Evolutionary conservation across 2,888 invertebrate genomes (phyloP), one percentile per base, ranked within the genome.

Genomic region (Epsilonema sp.): DNA sequence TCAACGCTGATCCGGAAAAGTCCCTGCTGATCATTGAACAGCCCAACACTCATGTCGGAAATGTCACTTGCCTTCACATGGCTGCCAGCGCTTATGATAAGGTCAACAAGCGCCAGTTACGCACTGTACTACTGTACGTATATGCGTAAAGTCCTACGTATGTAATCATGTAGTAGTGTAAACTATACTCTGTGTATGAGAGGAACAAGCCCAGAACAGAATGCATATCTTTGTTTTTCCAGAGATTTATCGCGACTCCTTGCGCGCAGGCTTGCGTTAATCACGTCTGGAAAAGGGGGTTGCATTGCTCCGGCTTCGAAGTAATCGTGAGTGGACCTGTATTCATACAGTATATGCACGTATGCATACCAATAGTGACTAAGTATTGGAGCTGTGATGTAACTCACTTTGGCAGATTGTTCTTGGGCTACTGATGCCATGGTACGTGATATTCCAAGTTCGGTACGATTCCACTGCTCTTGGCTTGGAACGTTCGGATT

Each of bases 11-110:
- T 52, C 61, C 59, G 11, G 59, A 61, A 40, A 67, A 66, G 50
- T 64, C 68, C 16, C 58, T 61, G 54, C 58, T 62, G 55, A 55
- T 68, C 50, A 58, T 66, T 11, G 64, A 66, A 50, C 56, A 60
- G 5, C 55, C 62, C 37, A 62, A 63, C 31, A 56, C 58, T 1
- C 55, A 55, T 20, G 67, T 65, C 64, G 65, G 65, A 44, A 54
- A 62, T 26, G 53, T 64, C 55, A 63, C 61, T 37, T 62, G 64
- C 48, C 52, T 67, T 42, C 62, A 67, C 50, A 55, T 68, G 51
- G 67, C 67, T 24, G 60, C 64, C 3, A 51, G 59, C 22, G 63
- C 63, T 3, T 56, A 56, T 4, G 59, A 63, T 47, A 57, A 57
- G 57, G 49, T 44, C 8, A 31, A 4, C n/a, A n/a, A n/a, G n/a